A percentile compares a stretch with the other conserved stretches of the same genome.
These are phyloP conservation scores for Drosophila nigricruria DNA, from an alignment of 2,888 invertebrate species.

Conservation along the genomic window DNA sequence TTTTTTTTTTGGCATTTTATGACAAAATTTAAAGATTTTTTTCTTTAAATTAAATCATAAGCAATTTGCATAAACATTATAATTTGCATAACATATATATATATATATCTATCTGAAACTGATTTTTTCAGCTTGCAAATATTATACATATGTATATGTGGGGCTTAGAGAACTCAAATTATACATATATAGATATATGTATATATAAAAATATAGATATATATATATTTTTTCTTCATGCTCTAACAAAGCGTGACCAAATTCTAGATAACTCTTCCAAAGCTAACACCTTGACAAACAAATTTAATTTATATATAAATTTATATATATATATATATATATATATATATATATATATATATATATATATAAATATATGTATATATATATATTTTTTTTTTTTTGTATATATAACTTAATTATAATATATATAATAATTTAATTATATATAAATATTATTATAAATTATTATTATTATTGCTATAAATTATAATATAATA, in stretches of 20 bases:
- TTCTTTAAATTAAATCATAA: background rate
- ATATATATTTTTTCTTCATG: background rate
- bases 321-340: background rate
- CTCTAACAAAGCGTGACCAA: background rate
- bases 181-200: background rate
- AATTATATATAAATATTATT: background rate
- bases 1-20: background rate
- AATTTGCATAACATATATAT: background rate
- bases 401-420: too few relatives aligned
- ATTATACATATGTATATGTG: background rate
- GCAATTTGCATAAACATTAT: conserved; percentile 3
- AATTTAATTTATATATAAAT: background rate
- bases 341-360: background rate
- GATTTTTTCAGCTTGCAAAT: background rate
- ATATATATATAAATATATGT: too few relatives aligned
- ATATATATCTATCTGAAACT: background rate
- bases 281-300: too few relatives aligned
- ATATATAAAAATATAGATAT: background rate
- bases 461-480: too few relatives aligned
- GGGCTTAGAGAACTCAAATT: background rate
- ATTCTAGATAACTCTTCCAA: background rate
- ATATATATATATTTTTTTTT: background rate
- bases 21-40: background rate
- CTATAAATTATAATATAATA: too few relatives aligned
- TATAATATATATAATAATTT: too few relatives aligned